A percentile compares a stretch with the other conserved stretches of the same genome.
phyloP scores from a whole-genome alignment of 2,888 invertebrate genomes.

The Pteria penguin region DNA sequence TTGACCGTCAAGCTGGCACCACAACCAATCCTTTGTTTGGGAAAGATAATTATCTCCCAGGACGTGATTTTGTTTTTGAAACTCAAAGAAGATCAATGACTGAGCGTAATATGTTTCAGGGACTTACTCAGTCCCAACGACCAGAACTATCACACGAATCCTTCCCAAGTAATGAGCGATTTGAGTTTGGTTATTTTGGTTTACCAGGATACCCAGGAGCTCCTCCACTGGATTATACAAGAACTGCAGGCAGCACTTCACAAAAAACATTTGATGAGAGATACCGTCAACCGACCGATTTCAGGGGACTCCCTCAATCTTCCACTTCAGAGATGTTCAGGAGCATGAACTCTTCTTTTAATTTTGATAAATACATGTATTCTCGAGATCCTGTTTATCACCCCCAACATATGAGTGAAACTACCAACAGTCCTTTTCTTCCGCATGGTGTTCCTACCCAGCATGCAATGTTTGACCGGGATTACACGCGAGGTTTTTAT shows the following conservation, averaged over 20 bases:
- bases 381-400: constrained; percentile 75
- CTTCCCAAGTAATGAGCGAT: constrained; percentile 65
- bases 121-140: constrained; percentile 63
- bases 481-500: constrained; percentile 74
- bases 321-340: constrained; percentile 74
- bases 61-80: constrained; percentile 75
- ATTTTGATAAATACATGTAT: constrained; percentile 77
- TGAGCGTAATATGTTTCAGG: constrained; percentile 72
- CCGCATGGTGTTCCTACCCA: constrained; percentile 72
- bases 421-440: constrained; percentile 74
- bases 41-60: constrained; percentile 71
- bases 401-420: constrained; percentile 73
- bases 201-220: constrained; percentile 68
- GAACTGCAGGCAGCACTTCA: constrained; percentile 64
- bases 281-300: constrained; percentile 74
- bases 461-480: constrained; percentile 72
- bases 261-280: constrained; percentile 77
- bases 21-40: constrained; percentile 66
- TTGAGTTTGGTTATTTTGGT: constrained; percentile 74
- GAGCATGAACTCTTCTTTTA: constrained; percentile 72
- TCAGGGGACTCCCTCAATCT: constrained; percentile 72
- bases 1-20: constrained; percentile 66
- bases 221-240: constrained; percentile 70
- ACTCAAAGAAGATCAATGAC: constrained; percentile 64
- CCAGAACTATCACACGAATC: constrained; percentile 69